Percentiles rank a stretch among this genome's conserved stretches.
Conservation (phyloP, 1,140 invertebrate genomes). For the Philopotamus ludificatus region DNA sequence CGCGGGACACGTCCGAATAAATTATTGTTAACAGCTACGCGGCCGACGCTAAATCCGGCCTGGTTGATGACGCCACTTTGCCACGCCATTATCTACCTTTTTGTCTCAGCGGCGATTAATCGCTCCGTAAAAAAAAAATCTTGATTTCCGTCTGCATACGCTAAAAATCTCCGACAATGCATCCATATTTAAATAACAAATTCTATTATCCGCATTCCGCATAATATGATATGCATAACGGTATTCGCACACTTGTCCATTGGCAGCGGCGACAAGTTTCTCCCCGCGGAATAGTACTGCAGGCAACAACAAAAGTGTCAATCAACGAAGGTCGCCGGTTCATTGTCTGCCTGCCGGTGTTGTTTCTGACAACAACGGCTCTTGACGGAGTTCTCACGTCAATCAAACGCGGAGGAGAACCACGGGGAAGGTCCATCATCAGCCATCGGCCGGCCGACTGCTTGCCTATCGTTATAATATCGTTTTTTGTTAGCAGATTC, state of each 20-base stretch:
- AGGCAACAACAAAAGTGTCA: neutral
- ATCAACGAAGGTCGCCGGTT: neutral
- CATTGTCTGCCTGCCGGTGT: neutral
- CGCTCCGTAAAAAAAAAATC: neutral
- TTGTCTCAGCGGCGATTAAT: neutral
- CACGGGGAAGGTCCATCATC: neutral
- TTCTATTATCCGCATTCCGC: neutral
- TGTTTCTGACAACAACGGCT: neutral
- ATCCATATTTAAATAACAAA: neutral
- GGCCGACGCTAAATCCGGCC: too few species aligned
- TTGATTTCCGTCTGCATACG: neutral
- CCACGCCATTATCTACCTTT: too few species aligned
- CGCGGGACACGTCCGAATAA: too few species aligned
- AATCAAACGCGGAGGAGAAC: neutral
- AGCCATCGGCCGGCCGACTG: too few species aligned
- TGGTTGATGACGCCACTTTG: too few species aligned
- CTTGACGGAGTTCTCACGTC: neutral
- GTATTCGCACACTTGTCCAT: neutral
- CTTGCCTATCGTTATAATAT: too few species aligned
- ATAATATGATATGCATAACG: neutral
- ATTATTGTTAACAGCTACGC: too few species aligned
- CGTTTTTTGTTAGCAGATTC: too few species aligned
- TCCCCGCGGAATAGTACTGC: neutral
- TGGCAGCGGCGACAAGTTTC: neutral
- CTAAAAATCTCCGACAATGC: neutral